A percentile compares a stretch with the other conserved stretches of the same genome.
These are phyloP conservation scores for Craniophora ligustri DNA, from an alignment of 2,888 invertebrate genomes.

Conservation along the genomic window DNA sequence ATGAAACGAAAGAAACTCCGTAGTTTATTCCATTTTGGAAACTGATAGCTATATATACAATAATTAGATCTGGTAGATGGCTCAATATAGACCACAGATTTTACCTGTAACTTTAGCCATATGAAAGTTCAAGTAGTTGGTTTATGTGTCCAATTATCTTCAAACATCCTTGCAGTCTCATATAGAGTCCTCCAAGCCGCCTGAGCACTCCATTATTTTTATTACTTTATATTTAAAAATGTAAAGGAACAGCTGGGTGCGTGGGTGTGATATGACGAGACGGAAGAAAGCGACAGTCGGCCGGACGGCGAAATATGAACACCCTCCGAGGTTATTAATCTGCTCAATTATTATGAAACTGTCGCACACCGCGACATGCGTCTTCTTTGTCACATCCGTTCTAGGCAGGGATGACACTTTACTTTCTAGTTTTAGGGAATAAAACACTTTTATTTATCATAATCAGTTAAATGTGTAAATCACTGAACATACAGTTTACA, in stretches of 20 bases:
- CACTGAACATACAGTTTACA: too few relatives aligned
- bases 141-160: background rate
- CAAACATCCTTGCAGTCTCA: background rate
- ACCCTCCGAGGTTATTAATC: conserved; percentile 82
- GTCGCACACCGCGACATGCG: conserved; percentile 75
- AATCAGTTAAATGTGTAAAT: too few relatives aligned
- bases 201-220: background rate
- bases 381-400: conserved; percentile 83
- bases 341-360: conserved; percentile 85
- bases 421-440: conserved; percentile 5
- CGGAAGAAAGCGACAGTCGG: conserved; percentile 60
- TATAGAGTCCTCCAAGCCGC: background rate
- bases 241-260: conserved; percentile 30
- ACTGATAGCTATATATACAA: too few relatives aligned
- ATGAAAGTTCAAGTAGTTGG: too few relatives aligned
- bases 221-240: conserved; percentile 32
- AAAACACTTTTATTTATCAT: background rate
- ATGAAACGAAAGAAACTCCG: too few relatives aligned
- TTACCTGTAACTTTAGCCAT: background rate
- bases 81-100: too few relatives aligned
- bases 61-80: too few relatives aligned
- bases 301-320: conserved; percentile 83
- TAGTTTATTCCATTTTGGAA: too few relatives aligned
- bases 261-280: conserved; percentile 56
- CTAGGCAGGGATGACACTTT: conserved; percentile 67